Base-by-base conservation (phyloP, 2,113 vertebrate genomes). In the Canis aureus region DNA sequence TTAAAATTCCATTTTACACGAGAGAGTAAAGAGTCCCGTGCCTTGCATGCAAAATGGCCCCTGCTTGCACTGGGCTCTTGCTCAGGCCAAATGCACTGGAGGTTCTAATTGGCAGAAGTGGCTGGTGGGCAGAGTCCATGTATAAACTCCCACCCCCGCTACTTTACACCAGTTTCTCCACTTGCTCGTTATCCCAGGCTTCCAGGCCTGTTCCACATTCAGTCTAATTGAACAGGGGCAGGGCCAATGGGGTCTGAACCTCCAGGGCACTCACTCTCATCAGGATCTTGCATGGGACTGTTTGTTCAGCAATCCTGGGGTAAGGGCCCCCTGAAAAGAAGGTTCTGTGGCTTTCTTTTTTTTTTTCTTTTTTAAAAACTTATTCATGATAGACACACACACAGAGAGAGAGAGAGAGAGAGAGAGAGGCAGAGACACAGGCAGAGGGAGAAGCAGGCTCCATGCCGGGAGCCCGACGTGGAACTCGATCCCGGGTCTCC, bases 81-180 rank as follows among this genome's bases (percentile, higher is more conserved):
- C 60, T 64, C 53, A 32, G 79, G 74, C 27, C 84, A 51, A 29
- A 17, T 32, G 87, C 69, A 20, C 32, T 25, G 10, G 66, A 87
- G 62, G 32, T 67, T 78, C 92, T 92, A 53, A 90, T 29, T 53
- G 92, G 49, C 79, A 84, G 80, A 89, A 62, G 57, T 27, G 64
- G 87, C 89, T 80, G 67, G 79, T 60, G 83, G 92, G 96, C 84
- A 83, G 83, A 59, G 64, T 1, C 89, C 27, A 55, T 29, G n/a
- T 92, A 22, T 57, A 49, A 27, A 81, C 67, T 85, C 51, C 51
- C 64, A 62, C 10, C 22, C 10, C 4, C 2, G 49, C 11, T 10
- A 35, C 59, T 57, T 81, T 55, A 90, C 82, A 94, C 92, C 89
- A 85, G 49, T 57, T 60, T 96, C n/a, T 95, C 76, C 27, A 43